Conservation (phyloP, 2,797 vertebrate species). For the Sphenodon punctatus region DNA sequence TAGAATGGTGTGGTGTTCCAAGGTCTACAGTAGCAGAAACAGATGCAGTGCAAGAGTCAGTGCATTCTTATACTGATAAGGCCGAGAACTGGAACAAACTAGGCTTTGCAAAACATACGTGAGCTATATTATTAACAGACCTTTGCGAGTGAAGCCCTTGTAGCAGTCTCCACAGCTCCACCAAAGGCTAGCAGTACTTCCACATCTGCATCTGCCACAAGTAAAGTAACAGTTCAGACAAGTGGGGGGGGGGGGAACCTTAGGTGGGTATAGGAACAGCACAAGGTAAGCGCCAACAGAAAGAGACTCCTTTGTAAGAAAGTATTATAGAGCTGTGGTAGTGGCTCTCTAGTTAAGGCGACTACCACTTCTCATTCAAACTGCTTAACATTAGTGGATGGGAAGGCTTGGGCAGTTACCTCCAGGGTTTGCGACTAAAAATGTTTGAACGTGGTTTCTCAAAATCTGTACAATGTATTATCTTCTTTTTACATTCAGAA, state of each 20-base stretch:
- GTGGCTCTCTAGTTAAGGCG: no score
- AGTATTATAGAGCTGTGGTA: no score
- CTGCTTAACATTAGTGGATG: no score
- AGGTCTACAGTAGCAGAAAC: background rate
- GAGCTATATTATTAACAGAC: background rate
- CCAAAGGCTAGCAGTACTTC: background rate
- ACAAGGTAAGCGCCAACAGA: background rate
- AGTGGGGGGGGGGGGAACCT: background rate
- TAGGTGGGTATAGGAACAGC: background rate
- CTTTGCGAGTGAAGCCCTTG: background rate
- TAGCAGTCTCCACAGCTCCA: background rate
- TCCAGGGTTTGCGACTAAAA: no score
- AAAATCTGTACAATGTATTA: no score
- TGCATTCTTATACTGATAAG: background rate
- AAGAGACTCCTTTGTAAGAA: background rate
- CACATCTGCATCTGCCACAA: background rate
- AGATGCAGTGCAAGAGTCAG: background rate
- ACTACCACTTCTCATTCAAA: no score
- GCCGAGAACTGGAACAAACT: background rate
- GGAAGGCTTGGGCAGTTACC: no score
- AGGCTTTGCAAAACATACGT: background rate
- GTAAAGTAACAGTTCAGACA: background rate
- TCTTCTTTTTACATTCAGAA: no score
- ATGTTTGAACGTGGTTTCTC: no score
- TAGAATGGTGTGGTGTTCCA: background rate